phyloP scores from a whole-genome alignment of 2,113 vertebrate genomes.

The Rhynchomys soricoides region DNA sequence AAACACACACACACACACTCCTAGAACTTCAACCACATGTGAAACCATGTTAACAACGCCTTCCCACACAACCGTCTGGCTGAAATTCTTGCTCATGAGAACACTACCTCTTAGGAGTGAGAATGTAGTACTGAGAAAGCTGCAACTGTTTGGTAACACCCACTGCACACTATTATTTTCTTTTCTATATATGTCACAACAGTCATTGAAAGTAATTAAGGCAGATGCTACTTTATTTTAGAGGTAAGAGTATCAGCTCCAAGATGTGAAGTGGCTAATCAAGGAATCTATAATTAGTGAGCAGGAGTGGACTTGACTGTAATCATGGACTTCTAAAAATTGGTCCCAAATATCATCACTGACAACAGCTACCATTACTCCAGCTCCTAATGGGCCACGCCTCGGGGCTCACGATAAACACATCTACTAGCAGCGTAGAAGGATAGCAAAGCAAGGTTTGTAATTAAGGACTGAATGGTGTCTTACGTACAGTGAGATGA shows the following conservation, averaged over 20 bases:
- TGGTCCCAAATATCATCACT: background rate
- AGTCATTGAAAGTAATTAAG: background rate
- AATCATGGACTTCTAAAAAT: background rate
- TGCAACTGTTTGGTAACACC: background rate
- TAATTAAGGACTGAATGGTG: background rate
- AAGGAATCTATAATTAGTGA: background rate
- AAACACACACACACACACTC: background rate
- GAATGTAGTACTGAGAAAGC: background rate
- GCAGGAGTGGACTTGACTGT: background rate
- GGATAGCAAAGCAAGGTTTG: background rate
- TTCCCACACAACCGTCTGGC: background rate
- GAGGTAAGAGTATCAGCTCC: conserved; percentile 3
- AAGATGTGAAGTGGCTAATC: background rate
- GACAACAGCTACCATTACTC: background rate
- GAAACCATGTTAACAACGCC: background rate
- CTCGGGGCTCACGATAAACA: background rate
- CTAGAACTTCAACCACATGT: background rate
- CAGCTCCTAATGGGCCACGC: background rate
- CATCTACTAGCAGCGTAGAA: background rate
- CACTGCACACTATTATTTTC: background rate
- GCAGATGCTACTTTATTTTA: background rate
- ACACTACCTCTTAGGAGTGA: background rate
- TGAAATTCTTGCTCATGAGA: background rate
- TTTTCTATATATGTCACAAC: background rate
- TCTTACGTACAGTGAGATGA: background rate